Evolutionary conservation across 2,797 vertebrate species (phyloP).

Genomic region (Gymnoscopelus microlampas): DNA sequence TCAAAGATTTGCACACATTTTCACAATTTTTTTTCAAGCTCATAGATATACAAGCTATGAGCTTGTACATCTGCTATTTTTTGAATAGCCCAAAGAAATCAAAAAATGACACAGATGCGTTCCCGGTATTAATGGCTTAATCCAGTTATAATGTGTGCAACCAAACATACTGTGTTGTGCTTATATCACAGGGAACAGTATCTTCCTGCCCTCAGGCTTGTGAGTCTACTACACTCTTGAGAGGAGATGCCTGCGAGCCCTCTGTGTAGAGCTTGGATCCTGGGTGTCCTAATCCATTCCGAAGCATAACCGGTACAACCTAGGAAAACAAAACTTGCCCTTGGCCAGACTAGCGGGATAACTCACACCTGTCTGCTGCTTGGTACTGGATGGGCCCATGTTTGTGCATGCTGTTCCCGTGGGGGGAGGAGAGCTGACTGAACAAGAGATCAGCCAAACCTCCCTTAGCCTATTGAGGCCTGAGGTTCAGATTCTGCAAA

Average conservation of each 20-base stretch:
- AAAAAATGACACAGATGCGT: too few relatives aligned
- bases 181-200: slow-evolving; percentile 69
- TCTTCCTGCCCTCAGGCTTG: slow-evolving; percentile 72
- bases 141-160: slow-evolving; percentile 71
- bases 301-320: slow-evolving; percentile 65
- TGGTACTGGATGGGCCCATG: slow-evolving; percentile 29
- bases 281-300: slow-evolving; percentile 73
- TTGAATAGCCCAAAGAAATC: too few relatives aligned
- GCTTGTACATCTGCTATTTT: too few relatives aligned
- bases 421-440: slow-evolving; percentile 29
- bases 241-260: slow-evolving; percentile 64
- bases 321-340: slow-evolving; percentile 71
- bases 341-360: slow-evolving; percentile 64
- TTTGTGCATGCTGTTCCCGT: slow-evolving; percentile 39
- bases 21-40: too few relatives aligned
- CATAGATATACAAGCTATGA: too few relatives aligned
- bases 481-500: too few relatives aligned
- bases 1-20: too few relatives aligned
- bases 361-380: slow-evolving; percentile 66
- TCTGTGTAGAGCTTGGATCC: slow-evolving; percentile 64
- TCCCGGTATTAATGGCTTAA: too few relatives aligned
- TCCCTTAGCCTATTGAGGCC: too few relatives aligned
- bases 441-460: slow-evolving; percentile 25
- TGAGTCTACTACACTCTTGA: slow-evolving; percentile 70
- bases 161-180: slow-evolving; percentile 27